Percentiles rank a stretch among this genome's conserved stretches.
phyloP scores from a whole-genome alignment of 2,797 vertebrate species.

The Takifugu ocellatus region DNA sequence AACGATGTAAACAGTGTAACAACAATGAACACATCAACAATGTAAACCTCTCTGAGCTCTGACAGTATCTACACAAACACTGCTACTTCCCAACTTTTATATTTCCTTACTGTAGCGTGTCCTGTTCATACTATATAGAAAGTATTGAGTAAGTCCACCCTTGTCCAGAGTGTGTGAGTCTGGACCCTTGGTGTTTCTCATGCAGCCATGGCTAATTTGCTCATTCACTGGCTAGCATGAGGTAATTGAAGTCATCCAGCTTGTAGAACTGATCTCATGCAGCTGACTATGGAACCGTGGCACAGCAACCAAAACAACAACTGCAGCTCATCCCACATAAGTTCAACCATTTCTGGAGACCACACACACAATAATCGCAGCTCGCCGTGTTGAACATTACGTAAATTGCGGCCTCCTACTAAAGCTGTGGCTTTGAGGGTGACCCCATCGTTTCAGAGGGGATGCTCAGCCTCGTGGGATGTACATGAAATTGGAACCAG shows the following conservation, averaged over 20 bases:
- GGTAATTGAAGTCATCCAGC: conserved; percentile 39
- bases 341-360: conserved; percentile 45
- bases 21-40: no score
- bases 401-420: conserved; percentile 50
- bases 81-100: no score
- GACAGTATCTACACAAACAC: no score
- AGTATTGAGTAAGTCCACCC: no score
- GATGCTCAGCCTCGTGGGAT: conserved; percentile 1
- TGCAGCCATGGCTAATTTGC: conserved; percentile 39
- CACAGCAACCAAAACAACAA: conserved; percentile 33
- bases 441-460: conserved; percentile 26
- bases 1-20: no score
- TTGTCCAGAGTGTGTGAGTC: conserved; percentile 13
- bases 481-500: background rate
- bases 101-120: no score
- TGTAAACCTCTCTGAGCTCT: no score
- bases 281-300: conserved; percentile 27
- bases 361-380: conserved; percentile 66
- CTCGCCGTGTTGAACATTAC: conserved; percentile 27
- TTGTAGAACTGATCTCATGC: conserved; percentile 60
- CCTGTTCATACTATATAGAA: no score
- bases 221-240: conserved; percentile 38
- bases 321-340: conserved; percentile 45
- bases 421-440: conserved; percentile 29
- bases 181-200: conserved; percentile 30